Conservation (phyloP, 2,888 invertebrate genomes). For the Crepidodera aurea region DNA sequence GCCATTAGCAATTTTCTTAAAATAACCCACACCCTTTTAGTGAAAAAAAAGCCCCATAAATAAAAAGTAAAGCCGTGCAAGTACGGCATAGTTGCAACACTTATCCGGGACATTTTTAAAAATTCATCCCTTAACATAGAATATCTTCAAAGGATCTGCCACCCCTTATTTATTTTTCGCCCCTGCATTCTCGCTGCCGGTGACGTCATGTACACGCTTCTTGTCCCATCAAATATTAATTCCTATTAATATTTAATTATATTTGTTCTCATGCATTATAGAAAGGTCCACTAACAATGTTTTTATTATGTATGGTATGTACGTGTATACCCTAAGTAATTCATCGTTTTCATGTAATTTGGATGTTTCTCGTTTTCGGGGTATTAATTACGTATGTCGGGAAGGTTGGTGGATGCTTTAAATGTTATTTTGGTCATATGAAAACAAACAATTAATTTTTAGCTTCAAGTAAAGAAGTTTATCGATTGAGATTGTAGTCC, state of each 20-base stretch:
- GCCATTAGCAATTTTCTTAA: constrained; percentile 1
- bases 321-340: constrained; percentile 51
- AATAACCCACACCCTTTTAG: not conserved
- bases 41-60: constrained; percentile 17
- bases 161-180: constrained; percentile 49
- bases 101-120: constrained; percentile 43
- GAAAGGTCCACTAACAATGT: constrained; percentile 56
- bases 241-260: constrained; percentile 55
- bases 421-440: not conserved
- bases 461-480: too few relatives aligned
- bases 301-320: constrained; percentile 54
- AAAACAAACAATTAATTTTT: too few relatives aligned
- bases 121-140: constrained; percentile 47
- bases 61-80: constrained; percentile 16
- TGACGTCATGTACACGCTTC: constrained; percentile 54
- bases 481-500: too few relatives aligned
- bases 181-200: constrained; percentile 45
- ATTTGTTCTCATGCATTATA: constrained; percentile 56
- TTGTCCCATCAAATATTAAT: constrained; percentile 52
- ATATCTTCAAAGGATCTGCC: constrained; percentile 51
- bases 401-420: not conserved
- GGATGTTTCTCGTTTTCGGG: constrained; percentile 48
- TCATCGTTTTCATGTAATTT: constrained; percentile 50
- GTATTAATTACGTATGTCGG: constrained; percentile 44
- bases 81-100: constrained; percentile 30